Conservation (phyloP, 2,797 vertebrate species). For the Sorex maritimensis region DNA sequence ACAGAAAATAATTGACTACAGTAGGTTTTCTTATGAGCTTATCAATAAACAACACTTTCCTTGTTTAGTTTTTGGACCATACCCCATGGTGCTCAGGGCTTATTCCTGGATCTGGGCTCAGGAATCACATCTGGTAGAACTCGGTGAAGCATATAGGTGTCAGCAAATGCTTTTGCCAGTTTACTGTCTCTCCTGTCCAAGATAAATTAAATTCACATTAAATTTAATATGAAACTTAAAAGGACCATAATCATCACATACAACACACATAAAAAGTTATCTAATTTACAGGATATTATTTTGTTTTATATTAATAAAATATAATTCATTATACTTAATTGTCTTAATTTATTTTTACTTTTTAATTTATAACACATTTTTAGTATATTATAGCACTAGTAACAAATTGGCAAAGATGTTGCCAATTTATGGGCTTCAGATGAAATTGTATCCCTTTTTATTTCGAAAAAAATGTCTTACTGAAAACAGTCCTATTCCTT, state of each 20-base stretch:
- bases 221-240: background rate
- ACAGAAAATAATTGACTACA: slow-evolving; percentile 5
- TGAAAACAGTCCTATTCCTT: background rate
- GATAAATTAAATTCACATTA: too few relatives aligned
- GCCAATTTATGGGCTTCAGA: background rate
- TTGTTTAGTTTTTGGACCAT: too few relatives aligned
- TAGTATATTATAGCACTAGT: background rate
- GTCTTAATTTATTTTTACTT: too few relatives aligned
- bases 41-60: background rate
- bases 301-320: background rate
- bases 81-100: too few relatives aligned
- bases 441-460: background rate
- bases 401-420: background rate
- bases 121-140: too few relatives aligned
- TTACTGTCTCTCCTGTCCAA: background rate
- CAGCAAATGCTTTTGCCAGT: too few relatives aligned
- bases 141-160: too few relatives aligned
- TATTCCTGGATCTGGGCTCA: too few relatives aligned
- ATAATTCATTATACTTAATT: too few relatives aligned
- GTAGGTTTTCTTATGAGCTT: background rate
- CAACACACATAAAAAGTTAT: background rate
- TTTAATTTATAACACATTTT: background rate
- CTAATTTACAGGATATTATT: background rate
- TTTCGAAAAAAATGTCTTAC: slow-evolving; percentile 39
- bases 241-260: background rate